Evolutionary conservation across 2,797 vertebrate genomes (phyloP), one percentile per base, ranked within the genome.

Genomic region (Chiloscyllium punctatum): DNA sequence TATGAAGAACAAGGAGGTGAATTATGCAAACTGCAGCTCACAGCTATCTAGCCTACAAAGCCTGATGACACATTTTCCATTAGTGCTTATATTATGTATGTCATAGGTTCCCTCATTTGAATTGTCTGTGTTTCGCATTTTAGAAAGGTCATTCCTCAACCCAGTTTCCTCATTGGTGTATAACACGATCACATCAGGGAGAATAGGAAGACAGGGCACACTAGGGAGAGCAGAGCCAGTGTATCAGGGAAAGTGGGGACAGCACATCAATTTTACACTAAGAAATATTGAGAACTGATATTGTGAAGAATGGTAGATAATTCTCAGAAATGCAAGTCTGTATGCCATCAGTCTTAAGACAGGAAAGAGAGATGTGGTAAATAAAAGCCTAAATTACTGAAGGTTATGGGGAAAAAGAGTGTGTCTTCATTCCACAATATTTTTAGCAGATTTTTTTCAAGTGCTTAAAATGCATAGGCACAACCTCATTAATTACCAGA

Each of bases 401-500:
- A 4, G 87, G 16, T 62, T 62, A 33, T 25, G 13, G 27, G 51
- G 2, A 4, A 16, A 33, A 15, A 51, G 25, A 90, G 23, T 57
- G 21, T 23, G 37, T 33, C 27, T 90, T 53, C 27, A 57, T 90
- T 90, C 30, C 30, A 57, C 87, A 62, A n/a, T 53, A 33, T 16
- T 57, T 88, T 88, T 4, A 48, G 11, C 51, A 53, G 8, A 27
- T 11, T 57, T 88, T 27, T 57, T 88, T 57, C 4, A 33, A 88
- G 79, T 84, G 23, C 82, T 84, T 84, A 84, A 84, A 84, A 90
- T 90, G 87, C 87, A 62, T 27, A 57, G 48, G 11, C 87, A 88
- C 13, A 33, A 57, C 25, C 48, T 90, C 27, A 90, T 90, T 90
- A 90, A 57, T 33, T 62, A 30, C 53, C 87, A 90, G 87, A 90